These are phyloP conservation scores for Sander lucioperca DNA, from an alignment of 2,113 vertebrate species.

Conservation along the genomic window DNA sequence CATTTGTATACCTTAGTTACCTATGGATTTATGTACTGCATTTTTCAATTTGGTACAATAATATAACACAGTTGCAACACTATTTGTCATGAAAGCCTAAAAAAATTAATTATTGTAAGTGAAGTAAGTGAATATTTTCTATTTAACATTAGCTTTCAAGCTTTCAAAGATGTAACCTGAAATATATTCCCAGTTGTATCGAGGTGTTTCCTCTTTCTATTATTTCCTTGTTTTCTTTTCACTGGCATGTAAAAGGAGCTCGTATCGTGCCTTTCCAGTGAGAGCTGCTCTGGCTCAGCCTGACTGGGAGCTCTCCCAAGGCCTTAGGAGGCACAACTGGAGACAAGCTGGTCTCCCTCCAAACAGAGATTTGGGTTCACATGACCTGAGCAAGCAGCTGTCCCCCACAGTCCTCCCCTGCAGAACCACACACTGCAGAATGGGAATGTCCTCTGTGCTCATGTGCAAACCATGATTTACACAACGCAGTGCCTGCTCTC, in stretches of 20 bases:
- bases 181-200: background rate
- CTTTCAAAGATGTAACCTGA: background rate
- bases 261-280: conserved; percentile 15
- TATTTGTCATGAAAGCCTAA: background rate
- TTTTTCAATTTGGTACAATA: background rate
- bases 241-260: background rate
- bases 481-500: conserved; percentile 17
- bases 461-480: conserved; percentile 44
- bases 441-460: conserved; percentile 60
- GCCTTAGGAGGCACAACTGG: conserved; percentile 75
- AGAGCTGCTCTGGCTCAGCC: conserved; percentile 34
- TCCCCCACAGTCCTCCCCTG: conserved; percentile 57
- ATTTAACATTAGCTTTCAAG: background rate
- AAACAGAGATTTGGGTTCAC: conserved; percentile 80
- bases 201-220: background rate
- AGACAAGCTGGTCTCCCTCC: conserved; percentile 81
- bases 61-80: background rate
- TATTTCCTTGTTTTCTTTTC: background rate
- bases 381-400: conserved; percentile 79
- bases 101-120: no score
- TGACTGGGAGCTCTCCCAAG: conserved; percentile 55
- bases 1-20: background rate
- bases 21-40: background rate
- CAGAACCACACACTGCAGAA: conserved; percentile 51
- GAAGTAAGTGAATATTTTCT: background rate